Evolutionary conservation across 2,113 vertebrate species (phyloP).

Genomic region (Hydropotes inermis): DNA sequence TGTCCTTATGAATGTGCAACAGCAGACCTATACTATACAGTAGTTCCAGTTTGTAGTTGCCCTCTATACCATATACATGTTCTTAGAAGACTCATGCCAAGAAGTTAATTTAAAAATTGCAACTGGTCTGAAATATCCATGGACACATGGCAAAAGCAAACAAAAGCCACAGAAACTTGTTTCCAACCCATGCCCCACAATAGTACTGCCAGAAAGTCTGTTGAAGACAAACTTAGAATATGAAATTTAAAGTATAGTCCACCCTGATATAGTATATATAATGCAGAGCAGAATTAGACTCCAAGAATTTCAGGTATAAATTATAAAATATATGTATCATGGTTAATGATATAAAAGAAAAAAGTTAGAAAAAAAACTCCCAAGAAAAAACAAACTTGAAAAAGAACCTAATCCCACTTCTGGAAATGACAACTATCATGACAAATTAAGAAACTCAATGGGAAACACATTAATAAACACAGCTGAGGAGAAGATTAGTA

Average conservation of each 20-base stretch:
- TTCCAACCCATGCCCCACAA: background rate
- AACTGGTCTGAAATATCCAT: background rate
- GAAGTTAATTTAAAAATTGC: slow-evolving; percentile 13
- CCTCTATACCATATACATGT: background rate
- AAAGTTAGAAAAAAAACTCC: background rate
- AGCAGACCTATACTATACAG: background rate
- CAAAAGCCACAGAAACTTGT: background rate
- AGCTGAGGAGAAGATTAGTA: background rate
- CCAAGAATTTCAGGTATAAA: slow-evolving; percentile 2
- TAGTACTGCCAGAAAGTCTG: background rate
- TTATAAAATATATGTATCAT: background rate
- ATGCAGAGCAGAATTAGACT: background rate
- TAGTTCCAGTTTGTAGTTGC: background rate
- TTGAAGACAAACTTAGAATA: background rate
- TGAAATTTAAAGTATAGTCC: background rate
- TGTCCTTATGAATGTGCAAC: background rate
- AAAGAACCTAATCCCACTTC: background rate
- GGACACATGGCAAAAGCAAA: background rate
- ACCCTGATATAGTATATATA: background rate
- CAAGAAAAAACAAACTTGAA: background rate
- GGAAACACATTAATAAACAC: background rate
- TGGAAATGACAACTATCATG: background rate
- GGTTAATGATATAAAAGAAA: background rate
- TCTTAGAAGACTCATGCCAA: background rate
- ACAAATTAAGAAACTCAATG: background rate